A percentile compares a stretch with the other conserved stretches of the same genome.
phyloP scores from a whole-genome alignment of 2,888 invertebrate species.

The Spilarctia lutea region DNA sequence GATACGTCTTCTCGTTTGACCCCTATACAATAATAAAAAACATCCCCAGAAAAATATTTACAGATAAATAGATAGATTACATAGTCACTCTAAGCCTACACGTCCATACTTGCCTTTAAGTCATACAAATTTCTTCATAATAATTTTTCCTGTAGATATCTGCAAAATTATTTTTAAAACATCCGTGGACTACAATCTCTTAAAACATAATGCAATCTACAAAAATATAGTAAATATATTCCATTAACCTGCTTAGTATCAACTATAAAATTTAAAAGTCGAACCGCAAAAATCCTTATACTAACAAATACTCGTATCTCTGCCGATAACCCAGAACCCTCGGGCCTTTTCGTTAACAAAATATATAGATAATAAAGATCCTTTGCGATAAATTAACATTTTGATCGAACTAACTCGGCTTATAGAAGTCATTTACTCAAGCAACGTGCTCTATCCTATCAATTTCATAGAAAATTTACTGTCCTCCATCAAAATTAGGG shows the following conservation, averaged over 20 bases:
- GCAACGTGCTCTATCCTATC: conserved; percentile 52
- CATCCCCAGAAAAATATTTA: no score
- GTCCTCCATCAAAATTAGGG: conserved; percentile 54
- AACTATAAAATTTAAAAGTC: conserved; percentile 9
- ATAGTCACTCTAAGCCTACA: no score
- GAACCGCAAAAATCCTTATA: conserved; percentile 9
- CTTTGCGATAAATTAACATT: conserved; percentile 59
- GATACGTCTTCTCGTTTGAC: no score
- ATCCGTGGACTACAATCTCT: not conserved
- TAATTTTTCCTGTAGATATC: no score
- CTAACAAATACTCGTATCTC: conserved; percentile 19
- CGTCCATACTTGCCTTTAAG: no score
- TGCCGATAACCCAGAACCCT: conserved; percentile 21
- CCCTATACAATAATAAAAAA: no score
- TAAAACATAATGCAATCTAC: not conserved
- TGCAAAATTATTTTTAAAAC: no score
- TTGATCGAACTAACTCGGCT: conserved; percentile 50
- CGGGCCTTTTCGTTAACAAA: conserved; percentile 43
- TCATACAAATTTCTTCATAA: no score
- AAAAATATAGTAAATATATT: conserved; percentile 34
- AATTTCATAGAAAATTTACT: conserved; percentile 56
- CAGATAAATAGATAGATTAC: no score
- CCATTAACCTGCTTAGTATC: conserved; percentile 6
- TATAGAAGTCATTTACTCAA: conserved; percentile 52
- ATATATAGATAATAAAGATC: conserved; percentile 48